Evolutionary conservation across 2,113 vertebrate species (phyloP).

Genomic region (Silurus asotus): DNA sequence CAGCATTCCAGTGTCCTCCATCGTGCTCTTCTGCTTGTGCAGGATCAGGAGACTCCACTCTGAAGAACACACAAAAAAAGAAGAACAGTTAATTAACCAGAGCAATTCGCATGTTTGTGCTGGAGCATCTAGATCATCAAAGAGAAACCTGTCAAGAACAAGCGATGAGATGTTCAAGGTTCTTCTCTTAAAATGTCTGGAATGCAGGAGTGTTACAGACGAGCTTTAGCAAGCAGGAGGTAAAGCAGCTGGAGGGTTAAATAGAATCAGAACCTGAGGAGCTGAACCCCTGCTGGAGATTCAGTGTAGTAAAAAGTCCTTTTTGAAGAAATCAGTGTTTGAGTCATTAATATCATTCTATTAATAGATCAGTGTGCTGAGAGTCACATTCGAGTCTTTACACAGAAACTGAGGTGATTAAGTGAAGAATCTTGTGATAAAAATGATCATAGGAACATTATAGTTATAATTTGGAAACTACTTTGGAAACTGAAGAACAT

Average conservation of each 20-base stretch:
- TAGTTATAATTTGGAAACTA: too few relatives aligned
- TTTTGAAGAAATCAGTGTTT: too few relatives aligned
- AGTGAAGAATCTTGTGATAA: too few relatives aligned
- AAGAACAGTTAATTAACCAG: background rate
- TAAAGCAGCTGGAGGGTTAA: background rate
- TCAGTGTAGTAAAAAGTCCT: background rate
- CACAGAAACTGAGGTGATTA: too few relatives aligned
- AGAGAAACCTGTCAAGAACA: slow-evolving; percentile 2
- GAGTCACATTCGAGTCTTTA: too few relatives aligned
- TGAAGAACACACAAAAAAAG: slow-evolving; percentile 36
- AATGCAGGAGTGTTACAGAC: background rate
- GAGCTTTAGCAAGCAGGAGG: background rate
- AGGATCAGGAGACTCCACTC: slow-evolving; percentile 40
- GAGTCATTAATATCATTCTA: too few relatives aligned
- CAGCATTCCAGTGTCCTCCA: background rate
- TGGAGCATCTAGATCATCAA: background rate
- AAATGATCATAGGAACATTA: too few relatives aligned
- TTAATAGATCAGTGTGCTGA: too few relatives aligned
- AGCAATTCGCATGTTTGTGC: background rate
- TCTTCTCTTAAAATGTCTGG: background rate
- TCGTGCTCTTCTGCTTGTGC: background rate
- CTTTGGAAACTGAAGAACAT: too few relatives aligned
- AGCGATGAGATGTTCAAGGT: background rate
- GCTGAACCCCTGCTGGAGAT: background rate
- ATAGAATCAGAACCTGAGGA: background rate